These are phyloP conservation scores for Nymphalis io DNA, from an alignment of 1,140 invertebrate genomes.

Conservation along the genomic window DNA sequence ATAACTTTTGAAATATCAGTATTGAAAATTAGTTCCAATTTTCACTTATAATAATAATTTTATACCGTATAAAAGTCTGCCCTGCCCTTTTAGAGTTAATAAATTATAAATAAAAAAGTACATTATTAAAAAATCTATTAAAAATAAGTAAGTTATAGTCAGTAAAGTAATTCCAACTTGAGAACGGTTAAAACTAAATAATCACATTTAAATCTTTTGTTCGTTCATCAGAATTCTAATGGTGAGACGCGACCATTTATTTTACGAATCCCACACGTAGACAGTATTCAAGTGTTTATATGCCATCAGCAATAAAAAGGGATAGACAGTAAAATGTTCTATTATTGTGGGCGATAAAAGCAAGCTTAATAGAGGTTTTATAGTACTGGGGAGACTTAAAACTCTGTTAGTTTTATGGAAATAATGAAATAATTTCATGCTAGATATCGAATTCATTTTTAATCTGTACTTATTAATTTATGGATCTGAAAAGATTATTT, in stretches of 20 bases:
- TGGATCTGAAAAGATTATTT: too few species aligned
- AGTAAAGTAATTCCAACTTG: not conserved
- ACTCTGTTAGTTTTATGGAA: conserved; percentile 32
- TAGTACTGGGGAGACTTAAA: conserved; percentile 33
- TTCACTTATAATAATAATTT: too few species aligned
- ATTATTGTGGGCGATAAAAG: conserved; percentile 39
- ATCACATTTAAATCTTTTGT: conserved; percentile 32
- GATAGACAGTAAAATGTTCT: conserved; percentile 40
- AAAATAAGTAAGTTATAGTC: too few species aligned
- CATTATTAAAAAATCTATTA: too few species aligned
- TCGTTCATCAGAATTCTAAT: conserved; percentile 33
- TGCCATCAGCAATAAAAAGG: conserved; percentile 42
- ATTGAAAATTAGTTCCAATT: too few species aligned
- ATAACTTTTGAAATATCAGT: too few species aligned
- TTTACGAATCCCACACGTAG: conserved; percentile 35
- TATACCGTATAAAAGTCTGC: too few species aligned
- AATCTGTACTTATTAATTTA: not conserved
- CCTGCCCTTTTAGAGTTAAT: too few species aligned
- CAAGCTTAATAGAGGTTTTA: conserved; percentile 40
- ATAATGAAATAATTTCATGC: conserved; percentile 19
- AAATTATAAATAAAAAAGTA: too few species aligned
- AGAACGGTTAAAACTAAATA: conserved; percentile 4
- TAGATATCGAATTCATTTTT: not conserved
- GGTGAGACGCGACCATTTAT: conserved; percentile 29
- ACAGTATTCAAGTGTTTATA: conserved; percentile 40